A percentile compares a stretch with the other conserved stretches of the same genome.
phyloP scores from a whole-genome alignment of 2,888 invertebrate genomes.

The Allacma fusca region DNA sequence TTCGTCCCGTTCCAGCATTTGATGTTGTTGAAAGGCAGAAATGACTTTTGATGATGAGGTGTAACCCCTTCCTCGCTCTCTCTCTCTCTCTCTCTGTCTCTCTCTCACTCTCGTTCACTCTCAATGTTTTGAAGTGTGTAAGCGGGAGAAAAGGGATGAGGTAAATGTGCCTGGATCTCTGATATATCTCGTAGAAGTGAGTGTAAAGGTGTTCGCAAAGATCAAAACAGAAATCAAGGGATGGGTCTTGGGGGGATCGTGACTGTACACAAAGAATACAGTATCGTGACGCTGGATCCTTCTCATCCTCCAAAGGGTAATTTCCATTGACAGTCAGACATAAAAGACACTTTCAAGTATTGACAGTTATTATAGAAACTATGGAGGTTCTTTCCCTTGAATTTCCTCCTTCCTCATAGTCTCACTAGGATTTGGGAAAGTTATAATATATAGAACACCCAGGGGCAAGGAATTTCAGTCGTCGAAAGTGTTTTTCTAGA shows the following conservation, averaged over 20 bases:
- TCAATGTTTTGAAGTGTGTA: not conserved
- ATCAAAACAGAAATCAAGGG: constrained; percentile 35
- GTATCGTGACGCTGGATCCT: constrained; percentile 11
- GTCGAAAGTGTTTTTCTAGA: not conserved
- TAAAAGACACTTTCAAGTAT: not conserved
- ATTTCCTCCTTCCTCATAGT: too few species aligned
- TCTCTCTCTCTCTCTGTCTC: too few species aligned
- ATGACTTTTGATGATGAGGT: constrained; percentile 36
- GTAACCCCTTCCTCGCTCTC: not conserved
- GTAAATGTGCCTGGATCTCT: not conserved
- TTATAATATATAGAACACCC: too few species aligned
- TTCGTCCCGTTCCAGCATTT: constrained; percentile 3
- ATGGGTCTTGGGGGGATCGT: constrained; percentile 45
- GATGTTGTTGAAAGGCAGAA: constrained; percentile 1
- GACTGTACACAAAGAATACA: constrained; percentile 50
- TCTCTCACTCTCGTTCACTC: too few species aligned
- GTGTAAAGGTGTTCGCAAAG: constrained; percentile 19
- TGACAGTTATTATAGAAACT: too few species aligned
- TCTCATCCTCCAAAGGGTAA: not conserved
- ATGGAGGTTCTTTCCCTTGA: too few species aligned
- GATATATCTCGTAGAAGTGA: not conserved
- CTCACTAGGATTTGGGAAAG: too few species aligned
- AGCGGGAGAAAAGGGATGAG: constrained; percentile 13
- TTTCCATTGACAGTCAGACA: not conserved
- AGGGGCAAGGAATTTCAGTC: too few species aligned